These are phyloP conservation scores for Zosterops borbonicus DNA, from an alignment of 2,113 vertebrate species.

Conservation along the genomic window DNA sequence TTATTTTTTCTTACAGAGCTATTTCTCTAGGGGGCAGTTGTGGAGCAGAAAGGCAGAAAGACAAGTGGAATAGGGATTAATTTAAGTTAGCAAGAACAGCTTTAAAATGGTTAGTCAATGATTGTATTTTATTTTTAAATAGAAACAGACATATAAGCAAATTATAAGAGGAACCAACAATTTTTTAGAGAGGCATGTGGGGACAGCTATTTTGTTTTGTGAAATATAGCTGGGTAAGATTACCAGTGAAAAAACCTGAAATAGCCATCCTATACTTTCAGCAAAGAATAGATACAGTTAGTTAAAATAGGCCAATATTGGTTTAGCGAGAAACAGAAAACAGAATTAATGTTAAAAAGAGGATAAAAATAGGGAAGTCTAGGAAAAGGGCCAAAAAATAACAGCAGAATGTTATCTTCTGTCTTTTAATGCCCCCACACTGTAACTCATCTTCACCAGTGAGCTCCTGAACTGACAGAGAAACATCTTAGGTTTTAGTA, in stretches of 20 bases:
- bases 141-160: slow-evolving; percentile 23
- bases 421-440: background rate
- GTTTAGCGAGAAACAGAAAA: background rate
- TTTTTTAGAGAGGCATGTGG: background rate
- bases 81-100: slow-evolving; percentile 30
- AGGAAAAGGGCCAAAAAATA: background rate
- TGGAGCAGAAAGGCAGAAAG: slow-evolving; percentile 47
- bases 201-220: background rate
- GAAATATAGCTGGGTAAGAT: background rate
- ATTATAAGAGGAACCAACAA: slow-evolving; percentile 7
- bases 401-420: background rate
- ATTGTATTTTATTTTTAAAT: slow-evolving; percentile 56
- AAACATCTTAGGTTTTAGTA: background rate
- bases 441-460: background rate
- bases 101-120: slow-evolving; percentile 56
- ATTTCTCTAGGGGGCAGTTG: slow-evolving; percentile 43
- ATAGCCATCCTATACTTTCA: background rate
- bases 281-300: background rate
- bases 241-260: background rate
- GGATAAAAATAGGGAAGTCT: background rate
- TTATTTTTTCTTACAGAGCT: slow-evolving; percentile 13
- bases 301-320: background rate
- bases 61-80: slow-evolving; percentile 48
- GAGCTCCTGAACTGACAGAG: background rate
- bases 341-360: background rate